phyloP scores from a whole-genome alignment of 2,797 vertebrate genomes.

The Lateolabrax maculatus region DNA sequence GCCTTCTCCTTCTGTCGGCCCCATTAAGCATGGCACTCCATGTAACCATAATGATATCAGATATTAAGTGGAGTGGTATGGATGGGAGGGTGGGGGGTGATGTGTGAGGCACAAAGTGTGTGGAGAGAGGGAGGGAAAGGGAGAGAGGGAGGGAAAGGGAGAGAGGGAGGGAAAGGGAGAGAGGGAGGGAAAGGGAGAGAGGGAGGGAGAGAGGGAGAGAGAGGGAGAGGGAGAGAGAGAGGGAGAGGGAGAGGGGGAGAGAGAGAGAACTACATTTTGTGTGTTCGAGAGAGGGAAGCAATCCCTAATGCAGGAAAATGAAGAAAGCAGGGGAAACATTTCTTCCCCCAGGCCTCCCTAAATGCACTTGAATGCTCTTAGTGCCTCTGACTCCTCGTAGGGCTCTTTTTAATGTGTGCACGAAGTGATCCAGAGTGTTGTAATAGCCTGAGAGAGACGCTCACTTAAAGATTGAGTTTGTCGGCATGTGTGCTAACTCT shows the following conservation, averaged over 20 bases:
- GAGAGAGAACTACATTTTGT: constrained; percentile 53
- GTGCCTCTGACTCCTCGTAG: constrained; percentile 72
- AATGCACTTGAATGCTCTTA: constrained; percentile 82
- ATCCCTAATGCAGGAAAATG: constrained; percentile 81
- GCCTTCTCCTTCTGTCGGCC: constrained; percentile 66
- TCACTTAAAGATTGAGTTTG: constrained; percentile 25
- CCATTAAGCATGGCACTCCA: constrained; percentile 73
- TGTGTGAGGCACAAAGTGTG: constrained; percentile 36
- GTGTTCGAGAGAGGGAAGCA: constrained; percentile 42
- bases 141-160: background rate
- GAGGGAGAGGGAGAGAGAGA: too few relatives aligned
- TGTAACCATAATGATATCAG: constrained; percentile 79
- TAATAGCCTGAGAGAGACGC: constrained; percentile 50
- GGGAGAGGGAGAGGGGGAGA: too few relatives aligned
- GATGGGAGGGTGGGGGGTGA: constrained; percentile 6
- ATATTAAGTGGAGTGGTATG: constrained; percentile 79
- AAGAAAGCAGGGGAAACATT: constrained; percentile 78
- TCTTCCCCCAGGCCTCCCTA: constrained; percentile 80
- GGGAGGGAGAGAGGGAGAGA: too few relatives aligned
- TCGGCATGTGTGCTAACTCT: constrained; percentile 31
- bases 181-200: background rate
- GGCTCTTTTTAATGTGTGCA: constrained; percentile 69
- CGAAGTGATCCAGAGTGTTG: constrained; percentile 62
- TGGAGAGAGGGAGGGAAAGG: background rate
- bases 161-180: background rate